Evolutionary conservation across 1,140 invertebrate species (phyloP), one percentile per base, ranked within the genome.

Genomic region (Pogonomyrmex californicus): DNA sequence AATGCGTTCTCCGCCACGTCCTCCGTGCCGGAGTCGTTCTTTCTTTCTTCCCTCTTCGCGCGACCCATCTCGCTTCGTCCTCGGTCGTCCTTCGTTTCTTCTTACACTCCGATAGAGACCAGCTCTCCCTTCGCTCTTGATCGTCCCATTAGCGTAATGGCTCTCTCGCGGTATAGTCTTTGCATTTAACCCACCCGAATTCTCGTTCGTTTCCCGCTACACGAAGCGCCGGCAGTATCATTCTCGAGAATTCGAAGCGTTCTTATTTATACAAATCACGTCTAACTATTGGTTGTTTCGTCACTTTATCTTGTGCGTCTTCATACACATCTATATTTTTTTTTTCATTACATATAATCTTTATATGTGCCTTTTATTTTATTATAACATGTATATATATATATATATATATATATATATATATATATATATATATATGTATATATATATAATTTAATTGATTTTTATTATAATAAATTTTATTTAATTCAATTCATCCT

Each of bases 91-190:
- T 54, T 60, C 73, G 56, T 33, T 86, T 82, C 87, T 90, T 78
- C 82, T 71, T 58, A 71, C 54, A 75, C 70, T 79, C 92, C 92
- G 92, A 93, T 92, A 92, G 92, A 92, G 91, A 88, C 90, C 90
- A 87, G 88, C 89, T 87, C 86, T 90, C 87, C 86, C 79, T 76
- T 62, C 51, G 65, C 41, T 71, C 88, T 86, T 85, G 86, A 87
- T 89, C 88, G 92, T 89, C 91, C 92, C 92, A 93, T 93, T 93
- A 93, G 91, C 92, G 92, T 93, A 93, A 93, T 93, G 92, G 92
- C 88, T 88, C 76, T 88, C 76, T 85, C 66, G 87, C 87, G 44
- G 88, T 92, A 91, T 91, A 92, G 91, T 92, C 91, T 91, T 91
- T 85, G 88, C 91, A 91, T 91, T 91, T 92, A 91, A 87, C 87